Base-by-base conservation (phyloP, 2,797 vertebrate species). In the Tenualosa thibaudeaui region DNA sequence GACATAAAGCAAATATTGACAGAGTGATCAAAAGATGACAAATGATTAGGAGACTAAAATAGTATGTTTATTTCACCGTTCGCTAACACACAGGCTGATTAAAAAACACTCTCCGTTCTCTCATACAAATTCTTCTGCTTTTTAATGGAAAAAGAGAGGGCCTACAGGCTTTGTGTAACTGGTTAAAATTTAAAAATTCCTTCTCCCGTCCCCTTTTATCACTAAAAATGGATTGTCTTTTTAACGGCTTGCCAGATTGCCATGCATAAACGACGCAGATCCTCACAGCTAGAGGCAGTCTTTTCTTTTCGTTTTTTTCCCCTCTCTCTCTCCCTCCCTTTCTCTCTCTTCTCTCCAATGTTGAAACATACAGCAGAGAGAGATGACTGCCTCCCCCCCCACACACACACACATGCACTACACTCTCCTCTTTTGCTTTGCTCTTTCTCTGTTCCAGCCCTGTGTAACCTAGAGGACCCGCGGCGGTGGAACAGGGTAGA, bases 101-200 rank as follows among this genome's bases (percentile, higher is more conserved):
- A 92, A 93, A 94, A 84, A 94, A 90, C 81, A 86, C 90, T 90
- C 88, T 84, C 56, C 91, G 19, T 68, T 84, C 71, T 84, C 71
- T 88, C 81, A 89, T 89, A 89, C 86, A 91, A 93, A 95, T 93
- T 92, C 89, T 90, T 89, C 89, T 88, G 89, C 83, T 86, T 91
- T 91, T 92, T 86, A 92, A 93, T 93, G 89, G 88, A 92, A 93
- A 90, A 89, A 88, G 60, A 83, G 86, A 91, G 89, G 17, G 92
- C 93, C 94, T 89, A 91, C 91, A 91, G 90, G 90, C 87, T 89
- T 92, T 89, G 86, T 86, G 82, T 89, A 89, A 89, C 89, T 86
- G 86, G 86, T 88, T 86, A 86, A 88, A 85, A 92, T 81, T 83
- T 51, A 71, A 90, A 92, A 90, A 81, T 75, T 85, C 40, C 84